phyloP scores from a whole-genome alignment of 2,113 vertebrate genomes.

The Columba janthina region DNA sequence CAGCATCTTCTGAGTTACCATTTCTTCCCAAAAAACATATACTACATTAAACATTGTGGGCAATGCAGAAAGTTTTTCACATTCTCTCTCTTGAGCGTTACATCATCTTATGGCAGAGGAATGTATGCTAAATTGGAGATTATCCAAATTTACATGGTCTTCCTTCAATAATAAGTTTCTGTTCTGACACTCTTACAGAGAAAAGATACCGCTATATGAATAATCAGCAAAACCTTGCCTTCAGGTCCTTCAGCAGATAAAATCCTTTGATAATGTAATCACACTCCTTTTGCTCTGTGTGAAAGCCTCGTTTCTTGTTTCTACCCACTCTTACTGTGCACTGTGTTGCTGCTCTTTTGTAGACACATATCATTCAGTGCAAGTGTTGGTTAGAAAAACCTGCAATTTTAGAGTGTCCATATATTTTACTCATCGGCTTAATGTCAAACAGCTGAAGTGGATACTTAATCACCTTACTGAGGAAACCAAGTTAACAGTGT shows the following conservation, averaged over 20 bases:
- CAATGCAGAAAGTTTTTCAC: not conserved
- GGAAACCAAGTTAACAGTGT: not conserved
- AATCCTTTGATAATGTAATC: not conserved
- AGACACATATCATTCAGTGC: not conserved
- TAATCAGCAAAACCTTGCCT: not conserved
- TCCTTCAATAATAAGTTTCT: not conserved
- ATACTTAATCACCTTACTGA: not conserved
- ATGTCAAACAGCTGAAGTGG: not conserved
- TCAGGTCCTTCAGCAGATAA: not conserved
- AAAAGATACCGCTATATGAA: not conserved
- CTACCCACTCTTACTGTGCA: not conserved
- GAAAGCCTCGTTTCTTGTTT: not conserved
- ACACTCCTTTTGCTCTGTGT: not conserved
- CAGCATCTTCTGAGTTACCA: not conserved
- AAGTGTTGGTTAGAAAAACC: not conserved
- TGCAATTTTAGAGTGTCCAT: not conserved
- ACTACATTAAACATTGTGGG: not conserved
- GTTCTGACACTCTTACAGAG: not conserved
- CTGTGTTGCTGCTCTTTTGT: not conserved
- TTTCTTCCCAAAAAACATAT: not conserved
- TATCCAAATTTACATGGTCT: not conserved
- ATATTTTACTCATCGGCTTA: not conserved
- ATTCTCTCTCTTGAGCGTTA: not conserved
- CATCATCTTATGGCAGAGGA: not conserved
- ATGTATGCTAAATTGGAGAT: not conserved